Conservation (phyloP, 2,888 invertebrate genomes). For the Mayetiola destructor region DNA sequence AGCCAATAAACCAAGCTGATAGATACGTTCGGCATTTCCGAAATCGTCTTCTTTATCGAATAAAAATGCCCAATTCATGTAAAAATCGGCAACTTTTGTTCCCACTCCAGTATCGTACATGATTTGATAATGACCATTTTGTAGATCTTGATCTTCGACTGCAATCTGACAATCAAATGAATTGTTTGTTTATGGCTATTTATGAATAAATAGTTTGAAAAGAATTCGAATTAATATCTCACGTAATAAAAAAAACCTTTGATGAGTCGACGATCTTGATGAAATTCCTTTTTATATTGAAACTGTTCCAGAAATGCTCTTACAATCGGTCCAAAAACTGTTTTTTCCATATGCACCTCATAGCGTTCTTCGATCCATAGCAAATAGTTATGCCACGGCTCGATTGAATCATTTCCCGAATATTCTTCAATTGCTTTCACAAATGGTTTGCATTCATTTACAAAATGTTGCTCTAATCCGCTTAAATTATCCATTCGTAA, state of each 20-base stretch:
- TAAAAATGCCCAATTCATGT: conserved; percentile 79
- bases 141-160: conserved; percentile 57
- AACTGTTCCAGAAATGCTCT: conserved; percentile 68
- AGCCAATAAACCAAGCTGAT: conserved; percentile 57
- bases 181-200: no score
- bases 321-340: conserved; percentile 58
- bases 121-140: conserved; percentile 64
- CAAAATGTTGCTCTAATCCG: no score
- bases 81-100: conserved; percentile 66
- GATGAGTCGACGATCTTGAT: conserved; percentile 73
- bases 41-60: conserved; percentile 68
- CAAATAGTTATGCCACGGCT: conserved; percentile 78
- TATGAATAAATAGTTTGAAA: no score
- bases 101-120: conserved; percentile 69
- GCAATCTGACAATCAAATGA: no score
- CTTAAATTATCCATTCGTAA: no score
- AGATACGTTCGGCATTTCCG: conserved; percentile 69
- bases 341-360: conserved; percentile 67
- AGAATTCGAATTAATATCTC: conserved; percentile 42
- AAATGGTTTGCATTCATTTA: conserved; percentile 52
- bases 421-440: conserved; percentile 68
- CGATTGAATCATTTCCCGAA: conserved; percentile 72
- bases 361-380: conserved; percentile 86
- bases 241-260: conserved; percentile 88
- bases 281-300: conserved; percentile 63